Evolutionary conservation across 2,888 invertebrate genomes (phyloP).

Genomic region (Synanthedon vespiformis): DNA sequence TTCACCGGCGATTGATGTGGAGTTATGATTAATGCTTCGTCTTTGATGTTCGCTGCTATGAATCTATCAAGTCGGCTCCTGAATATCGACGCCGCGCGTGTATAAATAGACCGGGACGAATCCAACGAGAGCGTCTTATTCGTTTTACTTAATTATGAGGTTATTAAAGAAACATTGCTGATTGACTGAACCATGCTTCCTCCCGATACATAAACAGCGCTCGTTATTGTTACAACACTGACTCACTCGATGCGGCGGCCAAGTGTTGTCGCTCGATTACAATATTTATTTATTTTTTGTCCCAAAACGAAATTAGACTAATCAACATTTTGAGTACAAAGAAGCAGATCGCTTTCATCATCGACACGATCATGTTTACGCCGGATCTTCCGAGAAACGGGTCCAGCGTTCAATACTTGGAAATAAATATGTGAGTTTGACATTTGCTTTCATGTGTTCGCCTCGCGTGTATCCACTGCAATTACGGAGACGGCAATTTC

Average conservation of each 20-base stretch:
- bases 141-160: constrained; percentile 64
- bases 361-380: constrained; percentile 68
- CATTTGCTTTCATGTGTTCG: constrained; percentile 67
- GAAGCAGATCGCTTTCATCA: constrained; percentile 69
- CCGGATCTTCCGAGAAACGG: constrained; percentile 60
- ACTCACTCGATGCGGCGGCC: constrained; percentile 26
- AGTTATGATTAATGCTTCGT: constrained; percentile 66
- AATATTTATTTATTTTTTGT: constrained; percentile 33
- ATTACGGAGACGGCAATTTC: constrained; percentile 39
- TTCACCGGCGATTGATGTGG: constrained; percentile 65
- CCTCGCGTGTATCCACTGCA: constrained; percentile 62
- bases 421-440: constrained; percentile 71
- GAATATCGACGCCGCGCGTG: constrained; percentile 61
- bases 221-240: constrained; percentile 29
- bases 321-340: constrained; percentile 64
- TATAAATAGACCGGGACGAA: constrained; percentile 61
- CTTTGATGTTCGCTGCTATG: constrained; percentile 69
- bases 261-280: constrained; percentile 55
- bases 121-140: constrained; percentile 40
- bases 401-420: constrained; percentile 67
- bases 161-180: constrained; percentile 50
- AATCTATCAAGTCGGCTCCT: constrained; percentile 66
- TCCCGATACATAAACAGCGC: constrained; percentile 10
- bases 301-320: constrained; percentile 57
- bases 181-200: constrained; percentile 13